phyloP scores from a whole-genome alignment of 2,797 vertebrate genomes.

The Nyctalus aviator region DNA sequence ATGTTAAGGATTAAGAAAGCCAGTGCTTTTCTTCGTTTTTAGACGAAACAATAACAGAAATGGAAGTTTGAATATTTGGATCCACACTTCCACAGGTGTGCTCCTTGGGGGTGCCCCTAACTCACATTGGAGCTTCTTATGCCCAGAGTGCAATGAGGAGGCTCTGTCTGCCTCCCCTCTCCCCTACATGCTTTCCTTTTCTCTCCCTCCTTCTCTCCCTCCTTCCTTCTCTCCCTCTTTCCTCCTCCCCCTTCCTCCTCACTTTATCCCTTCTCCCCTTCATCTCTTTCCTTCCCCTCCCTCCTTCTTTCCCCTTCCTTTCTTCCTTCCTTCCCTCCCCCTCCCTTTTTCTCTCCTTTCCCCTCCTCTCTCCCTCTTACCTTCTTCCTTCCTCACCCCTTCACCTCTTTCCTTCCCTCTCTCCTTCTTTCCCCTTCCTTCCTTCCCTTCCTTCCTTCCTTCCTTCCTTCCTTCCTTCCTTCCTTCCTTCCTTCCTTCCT shows the following conservation, averaged over 20 bases:
- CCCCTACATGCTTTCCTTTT: no score
- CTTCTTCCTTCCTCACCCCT: background rate
- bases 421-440: no score
- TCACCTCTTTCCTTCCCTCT: background rate
- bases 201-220: background rate
- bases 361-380: no score
- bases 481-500: no score
- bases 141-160: background rate
- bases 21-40: background rate
- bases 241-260: background rate
- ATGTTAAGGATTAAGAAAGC: background rate
- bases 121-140: background rate
- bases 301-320: background rate
- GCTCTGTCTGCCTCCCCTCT: background rate
- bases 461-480: no score
- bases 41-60: background rate
- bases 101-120: background rate
- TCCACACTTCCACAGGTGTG: background rate
- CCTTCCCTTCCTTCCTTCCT: no score
- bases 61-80: background rate
- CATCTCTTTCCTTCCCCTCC: background rate
- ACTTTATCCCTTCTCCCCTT: background rate
- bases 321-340: no score
- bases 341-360: background rate
- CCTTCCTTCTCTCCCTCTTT: no score